Evolutionary conservation across 2,113 vertebrate genomes (phyloP).

Genomic region (Anoplopoma fimbria): DNA sequence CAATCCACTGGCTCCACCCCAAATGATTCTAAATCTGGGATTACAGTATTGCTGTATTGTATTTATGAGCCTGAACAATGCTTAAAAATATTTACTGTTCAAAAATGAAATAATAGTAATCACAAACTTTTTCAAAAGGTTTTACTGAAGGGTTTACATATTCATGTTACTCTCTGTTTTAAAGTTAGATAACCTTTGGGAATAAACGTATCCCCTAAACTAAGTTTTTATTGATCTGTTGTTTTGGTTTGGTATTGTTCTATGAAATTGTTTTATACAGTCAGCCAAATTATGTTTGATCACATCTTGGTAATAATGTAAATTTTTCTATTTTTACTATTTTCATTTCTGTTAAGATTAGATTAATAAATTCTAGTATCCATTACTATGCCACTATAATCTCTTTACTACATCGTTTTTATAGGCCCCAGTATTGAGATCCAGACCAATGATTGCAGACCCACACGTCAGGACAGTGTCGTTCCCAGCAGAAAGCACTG

Average conservation of each 20-base stretch:
- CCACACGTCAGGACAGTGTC: slow-evolving; percentile 82
- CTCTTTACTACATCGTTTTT: slow-evolving; percentile 4
- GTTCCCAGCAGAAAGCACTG: slow-evolving; percentile 84
- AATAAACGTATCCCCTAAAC: not conserved
- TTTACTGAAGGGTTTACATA: not conserved
- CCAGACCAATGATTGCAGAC: slow-evolving; percentile 87
- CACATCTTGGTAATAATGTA: not conserved
- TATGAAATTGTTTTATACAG: not conserved
- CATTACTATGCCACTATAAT: not conserved
- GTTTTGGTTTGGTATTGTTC: not conserved
- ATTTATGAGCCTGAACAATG: not conserved
- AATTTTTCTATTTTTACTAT: not conserved
- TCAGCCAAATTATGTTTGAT: not conserved
- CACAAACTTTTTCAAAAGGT: not conserved
- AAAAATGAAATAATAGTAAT: not conserved
- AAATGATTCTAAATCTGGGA: slow-evolving; percentile 24
- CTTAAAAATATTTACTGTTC: not conserved
- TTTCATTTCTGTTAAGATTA: not conserved
- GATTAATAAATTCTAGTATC: not conserved
- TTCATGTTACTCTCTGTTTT: not conserved
- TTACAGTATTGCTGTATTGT: slow-evolving; percentile 19
- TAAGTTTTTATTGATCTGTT: not conserved
- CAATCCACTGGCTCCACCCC: slow-evolving; percentile 8
- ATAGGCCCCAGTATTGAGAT: slow-evolving; percentile 66
- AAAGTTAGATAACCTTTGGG: not conserved